phyloP scores from a whole-genome alignment of 2,888 invertebrate species.

The Carterocephalus palaemon region DNA sequence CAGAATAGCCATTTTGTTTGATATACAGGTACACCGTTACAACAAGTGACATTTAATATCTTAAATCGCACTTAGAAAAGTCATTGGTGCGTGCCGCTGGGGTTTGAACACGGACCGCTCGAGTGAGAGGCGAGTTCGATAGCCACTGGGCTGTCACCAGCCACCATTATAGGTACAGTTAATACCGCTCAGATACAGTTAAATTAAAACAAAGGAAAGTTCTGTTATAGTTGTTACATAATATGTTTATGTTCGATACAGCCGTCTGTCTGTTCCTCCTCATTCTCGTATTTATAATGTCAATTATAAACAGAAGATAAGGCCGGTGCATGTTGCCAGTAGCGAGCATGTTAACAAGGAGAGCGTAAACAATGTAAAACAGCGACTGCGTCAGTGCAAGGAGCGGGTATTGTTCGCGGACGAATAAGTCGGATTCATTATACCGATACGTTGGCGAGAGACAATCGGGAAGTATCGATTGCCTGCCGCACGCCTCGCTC shows the following conservation, averaged over 20 bases:
- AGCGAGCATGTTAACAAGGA: conserved; percentile 23
- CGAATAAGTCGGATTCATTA: conserved; percentile 24
- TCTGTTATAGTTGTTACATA: too few species aligned
- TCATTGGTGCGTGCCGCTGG: too few species aligned
- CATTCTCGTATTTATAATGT: conserved; percentile 25
- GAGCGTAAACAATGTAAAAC: conserved; percentile 26
- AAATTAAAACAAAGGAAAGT: too few species aligned
- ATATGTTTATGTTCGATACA: conserved; percentile 10
- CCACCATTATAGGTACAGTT: too few species aligned
- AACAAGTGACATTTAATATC: too few species aligned
- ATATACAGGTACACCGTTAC: too few species aligned
- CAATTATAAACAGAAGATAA: conserved; percentile 28
- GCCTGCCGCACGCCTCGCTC: conserved; percentile 21
- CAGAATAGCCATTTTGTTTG: too few species aligned
- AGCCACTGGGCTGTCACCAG: too few species aligned
- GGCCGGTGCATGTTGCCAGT: conserved; percentile 14
- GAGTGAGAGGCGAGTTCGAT: too few species aligned
- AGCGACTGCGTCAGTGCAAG: conserved; percentile 15
- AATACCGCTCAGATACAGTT: too few species aligned
- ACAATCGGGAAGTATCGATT: conserved; percentile 66
- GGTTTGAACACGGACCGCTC: too few species aligned
- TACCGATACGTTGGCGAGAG: conserved; percentile 36
- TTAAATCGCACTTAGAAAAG: too few species aligned
- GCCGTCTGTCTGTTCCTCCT: conserved; percentile 8
- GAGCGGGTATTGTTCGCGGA: conserved; percentile 26